Base-by-base conservation (phyloP, 92 coral and sea anemone genomes). In the Parazoanthus atlanticus region DNA sequence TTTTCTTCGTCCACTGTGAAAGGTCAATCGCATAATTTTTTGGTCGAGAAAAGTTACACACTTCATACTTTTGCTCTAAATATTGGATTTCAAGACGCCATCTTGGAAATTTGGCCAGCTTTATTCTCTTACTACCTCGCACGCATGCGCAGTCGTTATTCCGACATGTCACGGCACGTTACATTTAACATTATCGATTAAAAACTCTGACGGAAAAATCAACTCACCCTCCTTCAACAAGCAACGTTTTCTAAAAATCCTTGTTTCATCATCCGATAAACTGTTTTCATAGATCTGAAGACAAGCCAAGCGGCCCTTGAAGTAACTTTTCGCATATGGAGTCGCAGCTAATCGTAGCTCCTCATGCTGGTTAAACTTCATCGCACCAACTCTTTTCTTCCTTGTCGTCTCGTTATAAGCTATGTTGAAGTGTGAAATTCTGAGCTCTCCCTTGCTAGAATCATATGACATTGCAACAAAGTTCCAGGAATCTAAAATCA, bases 301-400 rank as follows among this genome's bases (percentile, higher is more conserved):
- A 58, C 85, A 80, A 19, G 85, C 85, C 71, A 80, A 19, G 21
- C 85, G 85, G 5, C 85, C 85, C 70, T 80, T 80, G 47, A 80
- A 80, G 72, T 56, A 80, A 17, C 26, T 52, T 17, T 32, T 19
- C 28, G 40, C 85, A 23, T 49, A 58, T 9, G 85, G 29, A 56
- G 72, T 80, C 70, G 85, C 85, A 80, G 85, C 85, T 29, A 80
- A 56, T 80, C 46, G 9, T 30, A 80, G 23, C 46, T 80, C 28
- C 41, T 1, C 41, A 0, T 49, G 28, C 11, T 3, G 25, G 23
- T 58, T 28, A 16, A 80, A 19, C 30, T 30, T 56, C 47, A 80
- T 58, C 46, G 7, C 5, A 80, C 85, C 46, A 36, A 52, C 71
- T 52, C 41, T 30, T 21, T 43, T 11, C 43, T 80, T 52, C 13